phyloP scores from a whole-genome alignment of 2,888 invertebrate genomes.

The Melanophora roralis region DNA sequence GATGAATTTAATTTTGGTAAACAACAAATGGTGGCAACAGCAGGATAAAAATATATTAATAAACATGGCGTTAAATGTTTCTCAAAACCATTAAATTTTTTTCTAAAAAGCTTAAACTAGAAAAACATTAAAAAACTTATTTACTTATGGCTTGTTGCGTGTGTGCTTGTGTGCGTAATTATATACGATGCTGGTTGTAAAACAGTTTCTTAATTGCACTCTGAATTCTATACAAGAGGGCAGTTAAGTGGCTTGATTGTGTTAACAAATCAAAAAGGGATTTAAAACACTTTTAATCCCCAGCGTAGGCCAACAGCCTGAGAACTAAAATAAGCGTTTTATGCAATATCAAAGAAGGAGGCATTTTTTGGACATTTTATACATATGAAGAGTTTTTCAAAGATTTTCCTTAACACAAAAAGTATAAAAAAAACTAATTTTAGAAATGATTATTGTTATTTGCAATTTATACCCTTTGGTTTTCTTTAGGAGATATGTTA shows the following conservation, averaged over 20 bases:
- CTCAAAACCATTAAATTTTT: slow-evolving; percentile 37
- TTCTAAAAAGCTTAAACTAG: slow-evolving; percentile 24
- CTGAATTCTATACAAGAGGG: slow-evolving; percentile 10
- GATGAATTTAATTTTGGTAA: slow-evolving; percentile 8
- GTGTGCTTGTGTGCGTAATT: slow-evolving; percentile 4
- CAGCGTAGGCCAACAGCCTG: no score
- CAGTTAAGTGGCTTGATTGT: slow-evolving; percentile 18
- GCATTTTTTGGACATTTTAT: no score
- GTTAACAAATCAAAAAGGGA: slow-evolving; percentile 44
- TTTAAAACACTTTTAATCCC: slow-evolving; percentile 21
- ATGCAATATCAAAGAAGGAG: no score
- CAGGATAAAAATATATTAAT: not conserved
- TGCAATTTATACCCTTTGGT: no score
- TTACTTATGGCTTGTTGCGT: not conserved
- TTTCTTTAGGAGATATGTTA: no score
- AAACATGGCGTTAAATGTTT: slow-evolving; percentile 44
- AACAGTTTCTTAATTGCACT: slow-evolving; percentile 30
- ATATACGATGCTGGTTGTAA: slow-evolving; percentile 46
- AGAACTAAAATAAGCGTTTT: no score
- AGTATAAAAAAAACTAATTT: no score
- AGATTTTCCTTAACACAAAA: no score
- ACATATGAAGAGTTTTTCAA: no score
- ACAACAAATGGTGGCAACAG: slow-evolving; percentile 24
- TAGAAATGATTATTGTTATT: no score
- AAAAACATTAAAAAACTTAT: slow-evolving; percentile 31